Evolutionary conservation across 2,888 invertebrate genomes (phyloP), one percentile per base, ranked within the genome.

Genomic region (Lissonota sp.): DNA sequence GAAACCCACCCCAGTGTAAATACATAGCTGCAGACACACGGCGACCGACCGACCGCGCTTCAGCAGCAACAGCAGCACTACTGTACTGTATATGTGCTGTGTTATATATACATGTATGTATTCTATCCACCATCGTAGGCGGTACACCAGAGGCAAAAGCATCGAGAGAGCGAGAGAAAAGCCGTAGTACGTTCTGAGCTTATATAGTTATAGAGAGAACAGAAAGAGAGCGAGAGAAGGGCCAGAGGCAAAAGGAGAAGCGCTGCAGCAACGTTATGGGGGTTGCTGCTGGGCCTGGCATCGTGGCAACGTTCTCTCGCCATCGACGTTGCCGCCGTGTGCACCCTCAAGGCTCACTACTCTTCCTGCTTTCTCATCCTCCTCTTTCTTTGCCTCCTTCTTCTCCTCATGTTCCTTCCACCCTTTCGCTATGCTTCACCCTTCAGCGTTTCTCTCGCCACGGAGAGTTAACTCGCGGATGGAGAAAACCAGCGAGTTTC

Each of bases 1-100:
- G 84, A 83, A 87, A 82, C 87, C 84, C 84, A 88, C 87, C 89
- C 88, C 80, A 85, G 88, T 89, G 90, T 89, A 89, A 89, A 89
- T 89, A 89, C 87, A 89, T 89, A 88, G 89, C 86, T 86, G 86
- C 84, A 84, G 85, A 84, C 83, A 81, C 84, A 86, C 86, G 81
- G 82, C 83, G 81, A 85, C 82, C 82, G 84, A 85, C 60, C 83
- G 79, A 73, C 86, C 76, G 86, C 83, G 84, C 83, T 78, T 79
- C 77, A 70, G 77, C 55, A 57, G 58, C 80, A 72, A 26, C 58
- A 72, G 55, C 55, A 42, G 39, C 63, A 40, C 51, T 44, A 42
- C 49, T 62, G 51, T 51, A 44, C 40, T 40, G 26, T 42, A 14
- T 12, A 66, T 12, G 14, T 1, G n/a, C 49, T 5, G 10, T 49